Percentiles rank a stretch among this genome's conserved stretches.
Conservation (phyloP, 2,888 invertebrate species). For the Athrips mouffetella region DNA sequence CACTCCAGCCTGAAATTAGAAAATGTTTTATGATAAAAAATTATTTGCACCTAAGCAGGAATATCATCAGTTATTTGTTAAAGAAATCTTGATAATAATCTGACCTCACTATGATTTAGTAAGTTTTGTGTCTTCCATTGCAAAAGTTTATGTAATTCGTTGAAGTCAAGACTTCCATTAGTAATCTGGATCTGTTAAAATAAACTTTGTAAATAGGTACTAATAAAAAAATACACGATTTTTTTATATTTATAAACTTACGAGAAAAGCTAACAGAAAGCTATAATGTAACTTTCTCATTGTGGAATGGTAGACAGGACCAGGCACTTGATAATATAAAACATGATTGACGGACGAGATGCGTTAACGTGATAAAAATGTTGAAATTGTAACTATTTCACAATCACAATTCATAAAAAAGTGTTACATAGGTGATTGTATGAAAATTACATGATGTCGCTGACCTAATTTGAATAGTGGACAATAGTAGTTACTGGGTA, state of each 20-base stretch:
- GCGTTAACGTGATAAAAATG: conserved; percentile 5
- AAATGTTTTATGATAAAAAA: no score
- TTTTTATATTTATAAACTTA: conserved; percentile 33
- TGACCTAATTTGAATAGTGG: conserved; percentile 1
- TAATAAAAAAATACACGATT: neutral
- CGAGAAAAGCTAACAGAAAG: conserved; percentile 46
- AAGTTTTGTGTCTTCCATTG: conserved; percentile 64
- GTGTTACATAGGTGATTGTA: conserved; percentile 1
- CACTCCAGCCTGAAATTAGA: conserved; percentile 50
- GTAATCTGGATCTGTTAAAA: conserved; percentile 55
- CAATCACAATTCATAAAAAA: conserved; percentile 1
- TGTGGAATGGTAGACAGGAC: conserved; percentile 46
- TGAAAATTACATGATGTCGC: neutral
- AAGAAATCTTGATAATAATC: conserved; percentile 23
- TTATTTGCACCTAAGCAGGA: neutral
- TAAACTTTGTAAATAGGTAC: conserved; percentile 4
- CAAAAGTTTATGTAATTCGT: conserved; percentile 62
- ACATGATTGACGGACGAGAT: conserved; percentile 5
- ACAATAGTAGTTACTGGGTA: neutral
- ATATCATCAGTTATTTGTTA: conserved; percentile 3
- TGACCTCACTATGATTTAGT: conserved; percentile 65
- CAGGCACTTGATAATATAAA: conserved; percentile 68
- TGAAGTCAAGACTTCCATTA: conserved; percentile 58
- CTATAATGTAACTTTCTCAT: conserved; percentile 44
- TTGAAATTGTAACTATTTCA: conserved; percentile 6